Base-by-base conservation (phyloP, 2,888 invertebrate genomes). In the Lutraria lutraria region DNA sequence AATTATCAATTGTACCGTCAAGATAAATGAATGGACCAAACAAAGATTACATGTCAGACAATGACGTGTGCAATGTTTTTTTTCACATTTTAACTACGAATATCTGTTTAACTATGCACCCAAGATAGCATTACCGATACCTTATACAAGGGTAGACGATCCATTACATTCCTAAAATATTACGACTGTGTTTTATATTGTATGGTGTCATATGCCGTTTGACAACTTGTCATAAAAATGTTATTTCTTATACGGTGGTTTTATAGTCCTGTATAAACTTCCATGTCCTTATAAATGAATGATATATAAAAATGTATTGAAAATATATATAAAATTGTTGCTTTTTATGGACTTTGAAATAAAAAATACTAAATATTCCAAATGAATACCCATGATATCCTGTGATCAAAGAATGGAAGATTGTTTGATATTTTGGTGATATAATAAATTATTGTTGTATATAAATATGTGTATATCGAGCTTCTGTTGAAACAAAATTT, bases 21-120 rank as follows among this genome's bases (percentile, higher is more conserved):
- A n/a, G 25, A 68, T 68, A 25, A 25, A 25, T 68, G 25, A 68
- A 68, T 25, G 12, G 8, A 21, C 25, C 25, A 68, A 25, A 8
- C 63, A 2, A n/a, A 12, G n/a, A 25, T 68, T 34, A 34, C 76
- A n/a, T 76, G 34, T 34, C 76, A 25, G 3, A 31, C 31, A 76
- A 76, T 76, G 76, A 76, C 76, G 34, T 34, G 16, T 76, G 76
- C 76, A 31, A 31, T 31, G 19, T 76, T 76, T 43, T 76, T 76
- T 34, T 76, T n/a, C n/a, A 34, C 76, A 34, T 76, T 19, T 76
- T 76, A 76, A 19, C 25, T 76, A 19, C 16, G 21, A 76, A 76
- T 31, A 76, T 76, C 76, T 19, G 34, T 76, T 76, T 68, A 68
- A 68, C 63, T 68, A 68, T 68, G 63, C 63, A 68, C 63, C 63